Percentiles rank a stretch among this genome's conserved stretches.
phyloP scores from a whole-genome alignment of 2,113 vertebrate species.

The Bufo bufo region DNA sequence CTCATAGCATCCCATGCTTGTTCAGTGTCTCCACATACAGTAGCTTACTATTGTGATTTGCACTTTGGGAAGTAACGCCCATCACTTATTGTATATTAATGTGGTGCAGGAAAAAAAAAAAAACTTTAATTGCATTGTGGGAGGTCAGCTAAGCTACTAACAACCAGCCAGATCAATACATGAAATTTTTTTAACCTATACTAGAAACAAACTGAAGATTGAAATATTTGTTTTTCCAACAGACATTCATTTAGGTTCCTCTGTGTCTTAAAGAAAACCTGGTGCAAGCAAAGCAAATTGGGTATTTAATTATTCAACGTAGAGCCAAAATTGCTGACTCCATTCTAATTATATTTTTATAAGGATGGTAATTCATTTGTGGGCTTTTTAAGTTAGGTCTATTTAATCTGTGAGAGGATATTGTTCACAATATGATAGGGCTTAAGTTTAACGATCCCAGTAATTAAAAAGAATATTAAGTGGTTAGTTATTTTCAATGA shows the following conservation, averaged over 20 bases:
- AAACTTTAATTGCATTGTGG: neutral
- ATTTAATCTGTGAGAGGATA: neutral
- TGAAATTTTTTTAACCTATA: neutral
- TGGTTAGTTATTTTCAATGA: neutral
- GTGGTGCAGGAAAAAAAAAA: no score
- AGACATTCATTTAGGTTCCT: neutral
- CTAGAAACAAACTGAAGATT: neutral
- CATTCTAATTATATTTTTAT: neutral
- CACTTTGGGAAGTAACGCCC: neutral
- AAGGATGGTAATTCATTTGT: slow-evolving; percentile 5
- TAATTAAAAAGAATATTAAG: slow-evolving; percentile 24
- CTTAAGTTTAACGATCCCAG: neutral
- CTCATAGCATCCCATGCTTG: neutral
- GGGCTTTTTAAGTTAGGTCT: neutral
- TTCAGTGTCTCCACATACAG: neutral
- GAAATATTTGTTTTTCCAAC: neutral
- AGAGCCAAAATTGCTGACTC: neutral
- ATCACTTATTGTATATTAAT: no score
- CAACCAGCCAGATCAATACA: neutral
- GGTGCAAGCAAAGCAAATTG: neutral
- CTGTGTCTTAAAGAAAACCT: neutral
- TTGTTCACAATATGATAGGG: slow-evolving; percentile 21
- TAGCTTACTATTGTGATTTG: neutral
- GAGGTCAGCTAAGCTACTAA: neutral
- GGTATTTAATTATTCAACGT: neutral